Percentiles rank a stretch among this genome's conserved stretches.
Evolutionary conservation across 2,113 vertebrate genomes (phyloP).

Genomic region (Laterallus jamaicensis): DNA sequence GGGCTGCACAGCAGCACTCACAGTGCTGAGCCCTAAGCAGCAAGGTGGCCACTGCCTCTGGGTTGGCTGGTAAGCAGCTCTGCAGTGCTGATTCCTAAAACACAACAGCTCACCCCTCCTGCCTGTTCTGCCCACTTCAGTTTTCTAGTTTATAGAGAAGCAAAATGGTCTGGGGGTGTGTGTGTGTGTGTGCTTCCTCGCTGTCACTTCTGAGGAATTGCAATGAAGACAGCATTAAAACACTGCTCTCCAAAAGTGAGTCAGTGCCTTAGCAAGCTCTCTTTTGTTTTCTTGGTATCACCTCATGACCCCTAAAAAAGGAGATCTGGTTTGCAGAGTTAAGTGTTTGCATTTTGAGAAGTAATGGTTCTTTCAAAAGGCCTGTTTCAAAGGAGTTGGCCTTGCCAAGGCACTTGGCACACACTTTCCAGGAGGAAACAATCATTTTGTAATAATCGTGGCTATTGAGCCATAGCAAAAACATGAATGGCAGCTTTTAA

Average conservation of each 20-base stretch:
- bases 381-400: neutral
- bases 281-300: neutral
- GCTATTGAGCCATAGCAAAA: neutral
- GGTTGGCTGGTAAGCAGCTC: neutral
- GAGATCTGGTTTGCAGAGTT: neutral
- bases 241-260: neutral
- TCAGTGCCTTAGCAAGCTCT: neutral
- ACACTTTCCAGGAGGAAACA: neutral
- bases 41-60: rapidly evolving
- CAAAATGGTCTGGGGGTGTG: neutral
- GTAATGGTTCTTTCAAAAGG: neutral
- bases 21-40: neutral
- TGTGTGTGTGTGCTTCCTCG: neutral
- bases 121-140: neutral
- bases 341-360: neutral
- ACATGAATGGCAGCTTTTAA: neutral
- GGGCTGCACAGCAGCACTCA: neutral
- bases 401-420: neutral
- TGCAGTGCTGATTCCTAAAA: neutral
- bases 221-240: neutral
- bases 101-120: neutral
- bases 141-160: neutral
- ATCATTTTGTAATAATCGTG: neutral
- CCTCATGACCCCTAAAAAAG: neutral
- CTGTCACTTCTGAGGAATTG: neutral